Evolutionary conservation across 2,797 vertebrate species (phyloP).

Genomic region (Spheniscus humboldti): DNA sequence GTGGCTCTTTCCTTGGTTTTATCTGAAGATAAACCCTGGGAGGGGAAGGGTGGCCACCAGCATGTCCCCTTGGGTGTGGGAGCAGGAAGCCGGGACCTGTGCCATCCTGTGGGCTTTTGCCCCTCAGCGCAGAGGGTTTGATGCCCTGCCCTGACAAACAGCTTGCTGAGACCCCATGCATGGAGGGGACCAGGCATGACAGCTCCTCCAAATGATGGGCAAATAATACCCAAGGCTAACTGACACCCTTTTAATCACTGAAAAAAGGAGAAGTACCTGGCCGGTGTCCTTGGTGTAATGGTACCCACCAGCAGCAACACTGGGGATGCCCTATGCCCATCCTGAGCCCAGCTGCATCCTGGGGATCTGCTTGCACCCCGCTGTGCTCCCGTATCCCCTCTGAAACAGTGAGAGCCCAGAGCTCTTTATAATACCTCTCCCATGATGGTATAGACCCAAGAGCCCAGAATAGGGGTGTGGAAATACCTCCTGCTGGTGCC

Average conservation of each 20-base stretch:
- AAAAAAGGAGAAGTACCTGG: no score
- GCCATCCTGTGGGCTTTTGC: no score
- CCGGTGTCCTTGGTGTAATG: fast-evolving
- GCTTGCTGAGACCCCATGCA: fast-evolving
- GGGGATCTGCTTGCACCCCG: not conserved
- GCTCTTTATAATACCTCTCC: not conserved
- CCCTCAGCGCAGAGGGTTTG: not conserved
- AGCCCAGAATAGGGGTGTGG: not conserved
- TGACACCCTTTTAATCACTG: not conserved
- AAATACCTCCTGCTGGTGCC: not conserved
- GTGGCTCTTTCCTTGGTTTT: not conserved
- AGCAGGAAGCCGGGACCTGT: not conserved
- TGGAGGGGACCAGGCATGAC: not conserved
- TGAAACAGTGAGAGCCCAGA: not conserved
- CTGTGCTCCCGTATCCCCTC: not conserved
- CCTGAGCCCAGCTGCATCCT: not conserved
- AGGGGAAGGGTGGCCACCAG: no score
- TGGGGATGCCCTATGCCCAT: not conserved
- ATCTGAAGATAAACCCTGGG: not conserved
- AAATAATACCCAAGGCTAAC: not conserved
- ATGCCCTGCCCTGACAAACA: not conserved
- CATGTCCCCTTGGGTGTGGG: fast-evolving
- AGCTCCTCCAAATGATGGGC: not conserved
- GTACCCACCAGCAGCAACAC: not conserved
- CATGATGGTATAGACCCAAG: not conserved